A percentile compares a stretch with the other conserved stretches of the same genome.
These are phyloP conservation scores for Coccyzus lansbergi DNA, from an alignment of 2,797 vertebrate species.

Conservation along the genomic window DNA sequence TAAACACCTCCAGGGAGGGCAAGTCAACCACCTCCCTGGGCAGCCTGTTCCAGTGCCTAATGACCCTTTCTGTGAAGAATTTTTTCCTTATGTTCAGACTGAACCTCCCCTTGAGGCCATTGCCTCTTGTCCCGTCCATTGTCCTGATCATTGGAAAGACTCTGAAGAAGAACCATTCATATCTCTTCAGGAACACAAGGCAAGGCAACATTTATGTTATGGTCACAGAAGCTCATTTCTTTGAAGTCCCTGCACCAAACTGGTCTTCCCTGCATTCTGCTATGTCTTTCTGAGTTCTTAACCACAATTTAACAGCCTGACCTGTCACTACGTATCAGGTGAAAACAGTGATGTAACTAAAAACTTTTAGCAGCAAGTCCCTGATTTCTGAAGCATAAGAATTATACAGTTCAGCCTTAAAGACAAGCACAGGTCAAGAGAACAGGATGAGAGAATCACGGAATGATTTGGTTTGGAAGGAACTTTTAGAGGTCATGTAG, in stretches of 20 bases:
- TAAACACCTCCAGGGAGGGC: too few species aligned
- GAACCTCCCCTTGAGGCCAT: too few species aligned
- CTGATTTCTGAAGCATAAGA: background rate
- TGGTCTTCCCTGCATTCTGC: background rate
- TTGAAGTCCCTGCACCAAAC: background rate
- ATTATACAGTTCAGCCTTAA: background rate
- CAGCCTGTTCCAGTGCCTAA: too few species aligned
- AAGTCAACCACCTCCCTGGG: too few species aligned
- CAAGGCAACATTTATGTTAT: background rate
- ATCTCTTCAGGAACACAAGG: background rate
- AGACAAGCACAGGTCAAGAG: background rate
- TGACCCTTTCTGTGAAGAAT: too few species aligned
- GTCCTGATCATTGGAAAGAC: background rate
- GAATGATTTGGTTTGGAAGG: too few species aligned
- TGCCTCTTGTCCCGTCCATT: too few species aligned
- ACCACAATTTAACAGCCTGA: background rate
- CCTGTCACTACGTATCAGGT: background rate
- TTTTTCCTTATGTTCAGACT: too few species aligned
- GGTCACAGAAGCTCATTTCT: background rate
- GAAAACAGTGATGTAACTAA: background rate
- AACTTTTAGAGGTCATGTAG: too few species aligned
- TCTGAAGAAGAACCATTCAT: background rate
- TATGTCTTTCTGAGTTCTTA: background rate
- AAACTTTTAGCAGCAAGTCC: background rate
- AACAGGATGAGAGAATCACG: background rate